phyloP scores from a whole-genome alignment of 1,140 invertebrate genomes.

The Platyura marginata region DNA sequence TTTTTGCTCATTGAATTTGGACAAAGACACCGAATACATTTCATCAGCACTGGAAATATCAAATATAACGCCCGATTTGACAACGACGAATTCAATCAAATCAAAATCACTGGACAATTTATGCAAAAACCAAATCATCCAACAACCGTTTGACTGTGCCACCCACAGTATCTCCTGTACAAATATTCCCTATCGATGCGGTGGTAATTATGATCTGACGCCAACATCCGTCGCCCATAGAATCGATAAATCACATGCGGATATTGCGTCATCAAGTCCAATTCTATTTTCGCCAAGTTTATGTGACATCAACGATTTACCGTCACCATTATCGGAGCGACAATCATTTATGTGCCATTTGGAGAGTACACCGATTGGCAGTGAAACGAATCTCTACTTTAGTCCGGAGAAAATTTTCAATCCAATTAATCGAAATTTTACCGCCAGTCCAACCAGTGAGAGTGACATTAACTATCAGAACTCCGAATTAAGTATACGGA shows the following conservation, averaged over 20 bases:
- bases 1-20: constrained; percentile 5
- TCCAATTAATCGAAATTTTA: constrained; percentile 8
- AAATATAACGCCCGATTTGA: constrained; percentile 5
- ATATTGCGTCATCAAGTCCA: constrained; percentile 1
- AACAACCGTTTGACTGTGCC: constrained; percentile 1
- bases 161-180: constrained; percentile 4
- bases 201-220: too few relatives aligned
- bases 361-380: not conserved
- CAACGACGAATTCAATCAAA: constrained; percentile 6
- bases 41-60: constrained; percentile 19
- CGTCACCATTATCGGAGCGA: constrained; percentile 4
- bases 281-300: constrained; percentile 5
- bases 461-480: constrained; percentile 40
- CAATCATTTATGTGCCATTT: not conserved
- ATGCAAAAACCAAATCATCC: too few relatives aligned
- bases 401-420: constrained; percentile 9
- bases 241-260: not conserved
- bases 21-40: constrained; percentile 18
- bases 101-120: constrained; percentile 15
- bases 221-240: not conserved
- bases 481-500: constrained; percentile 38
- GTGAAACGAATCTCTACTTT: not conserved
- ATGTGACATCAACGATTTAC: constrained; percentile 6
- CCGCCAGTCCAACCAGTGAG: constrained; percentile 32
- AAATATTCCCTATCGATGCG: not conserved